Base-by-base conservation (phyloP, 2,797 vertebrate species). In the Sus cebifrons region DNA sequence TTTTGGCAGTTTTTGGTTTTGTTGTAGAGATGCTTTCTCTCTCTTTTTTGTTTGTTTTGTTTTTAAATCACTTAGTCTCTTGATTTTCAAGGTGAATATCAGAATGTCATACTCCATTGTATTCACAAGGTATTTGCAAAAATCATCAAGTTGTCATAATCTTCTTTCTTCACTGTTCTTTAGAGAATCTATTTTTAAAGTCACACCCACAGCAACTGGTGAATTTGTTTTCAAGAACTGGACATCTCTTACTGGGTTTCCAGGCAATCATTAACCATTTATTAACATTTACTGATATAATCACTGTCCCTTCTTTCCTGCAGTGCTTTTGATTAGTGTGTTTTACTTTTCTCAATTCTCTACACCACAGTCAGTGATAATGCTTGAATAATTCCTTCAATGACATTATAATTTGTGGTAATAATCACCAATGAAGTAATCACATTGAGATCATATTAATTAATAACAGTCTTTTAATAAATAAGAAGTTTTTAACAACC, bases 281-380 rank as follows among this genome's bases (percentile, higher is more conserved):
- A 67, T n/a, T 64, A 62, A 86, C 40, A 84, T 23, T 13, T 62
- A 54, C 7, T 83, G 3, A 27, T 36, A 17, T 7, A 58, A 64
- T 1, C 6, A 20, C 70, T 65, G 5, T 54, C 52, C 52, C 70
- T 52, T 73, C 29, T 23, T 86, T 93, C 16, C 56, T 74, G 6
- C 25, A 40, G 4, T 81, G 29, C 23, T 79, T 95, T 74, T 91
- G 40, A 68, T 84, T 84, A 74, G 5, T 49, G 4, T 65, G 10
- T 89, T 79, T 91, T 68, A 64, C 67, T 89, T 93, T 83, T 89
- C 83, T 89, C 5, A 83, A 9, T 84, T 94, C 36, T 90, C 68
- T 77, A 25, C 32, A 32, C n/a, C 8, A 21, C 32, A 89, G 9
- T 32, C 8, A 93, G 18, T 77, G 64, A 52, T 54, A 8, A 20